These are phyloP conservation scores for Eristalis tenax DNA, from an alignment of 2,888 invertebrate genomes.

Conservation along the genomic window DNA sequence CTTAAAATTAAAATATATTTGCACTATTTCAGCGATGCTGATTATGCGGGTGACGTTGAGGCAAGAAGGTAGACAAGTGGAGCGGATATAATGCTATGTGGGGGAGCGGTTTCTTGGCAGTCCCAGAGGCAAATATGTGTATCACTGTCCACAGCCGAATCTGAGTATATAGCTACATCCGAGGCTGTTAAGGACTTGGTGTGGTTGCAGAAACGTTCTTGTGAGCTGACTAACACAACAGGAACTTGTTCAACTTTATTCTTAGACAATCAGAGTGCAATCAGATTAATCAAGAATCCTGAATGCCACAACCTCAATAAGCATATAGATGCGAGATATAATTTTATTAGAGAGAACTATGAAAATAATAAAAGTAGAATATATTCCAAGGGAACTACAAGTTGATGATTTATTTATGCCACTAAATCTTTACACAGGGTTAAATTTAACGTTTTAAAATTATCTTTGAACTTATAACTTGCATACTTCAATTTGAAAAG, in stretches of 20 bases:
- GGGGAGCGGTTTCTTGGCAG: not conserved
- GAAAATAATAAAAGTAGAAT: conserved; percentile 32
- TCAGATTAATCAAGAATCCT: conserved; percentile 18
- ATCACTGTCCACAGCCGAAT: too few relatives aligned
- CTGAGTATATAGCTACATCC: too few relatives aligned
- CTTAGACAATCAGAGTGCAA: not conserved
- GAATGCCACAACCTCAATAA: conserved; percentile 27
- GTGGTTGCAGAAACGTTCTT: conserved; percentile 32
- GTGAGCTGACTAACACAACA: not conserved
- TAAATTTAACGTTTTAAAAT: too few relatives aligned
- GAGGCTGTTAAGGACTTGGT: too few relatives aligned
- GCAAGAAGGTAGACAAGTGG: not conserved
- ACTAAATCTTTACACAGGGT: not conserved
- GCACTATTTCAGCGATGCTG: conserved; percentile 28
- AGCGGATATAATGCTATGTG: not conserved
- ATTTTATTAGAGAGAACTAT: conserved; percentile 38
- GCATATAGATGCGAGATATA: conserved; percentile 38
- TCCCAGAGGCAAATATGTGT: too few relatives aligned
- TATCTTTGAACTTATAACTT: too few relatives aligned
- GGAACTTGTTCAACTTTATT: not conserved
- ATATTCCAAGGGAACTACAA: conserved; percentile 22
- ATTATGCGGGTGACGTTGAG: conserved; percentile 1
- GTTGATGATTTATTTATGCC: conserved; percentile 25
- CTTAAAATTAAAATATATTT: too few relatives aligned
- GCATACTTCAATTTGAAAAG: not conserved